These are phyloP conservation scores for Miltochrista miniata DNA, from an alignment of 2,888 invertebrate genomes.

Conservation along the genomic window DNA sequence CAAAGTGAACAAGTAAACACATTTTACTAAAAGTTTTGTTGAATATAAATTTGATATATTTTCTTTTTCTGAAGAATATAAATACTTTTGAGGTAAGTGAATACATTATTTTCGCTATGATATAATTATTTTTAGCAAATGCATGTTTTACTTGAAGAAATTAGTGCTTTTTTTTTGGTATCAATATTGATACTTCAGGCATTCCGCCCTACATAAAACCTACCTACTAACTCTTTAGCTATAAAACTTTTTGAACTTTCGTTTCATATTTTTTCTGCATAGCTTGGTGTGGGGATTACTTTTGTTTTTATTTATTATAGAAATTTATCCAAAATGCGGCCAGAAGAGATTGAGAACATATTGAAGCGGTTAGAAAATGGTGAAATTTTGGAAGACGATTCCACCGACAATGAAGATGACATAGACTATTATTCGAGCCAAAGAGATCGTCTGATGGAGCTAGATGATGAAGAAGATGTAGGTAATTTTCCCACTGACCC, in stretches of 20 bases:
- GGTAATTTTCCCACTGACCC: conserved; percentile 40
- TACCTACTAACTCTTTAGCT: conserved; percentile 35
- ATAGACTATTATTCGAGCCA: conserved; percentile 42
- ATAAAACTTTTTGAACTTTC: conserved; percentile 31
- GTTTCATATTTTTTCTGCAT: conserved; percentile 35
- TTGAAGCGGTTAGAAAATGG: conserved; percentile 30
- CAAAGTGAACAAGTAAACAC: conserved; percentile 29
- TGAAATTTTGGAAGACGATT: conserved; percentile 45
- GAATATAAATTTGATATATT: conserved; percentile 28
- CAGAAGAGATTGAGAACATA: conserved; percentile 41
- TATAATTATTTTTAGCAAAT: conserved; percentile 38
- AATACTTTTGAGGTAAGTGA: conserved; percentile 38
- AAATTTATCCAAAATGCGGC: conserved; percentile 43
- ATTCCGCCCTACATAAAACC: conserved; percentile 40
- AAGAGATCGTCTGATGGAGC: conserved; percentile 42
- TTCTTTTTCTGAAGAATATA: conserved; percentile 38
- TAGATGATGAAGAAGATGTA: conserved; percentile 42
- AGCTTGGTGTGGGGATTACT: conserved; percentile 40
- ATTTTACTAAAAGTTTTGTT: conserved; percentile 32
- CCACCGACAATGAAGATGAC: conserved; percentile 40
- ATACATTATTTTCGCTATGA: conserved; percentile 40
- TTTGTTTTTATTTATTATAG: conserved; percentile 38
- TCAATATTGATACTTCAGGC: conserved; percentile 44
- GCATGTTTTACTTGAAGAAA: conserved; percentile 42
- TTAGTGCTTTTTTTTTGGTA: conserved; percentile 35